Conservation (phyloP, 2,113 vertebrate species). For the Chiloscyllium plagiosum region DNA sequence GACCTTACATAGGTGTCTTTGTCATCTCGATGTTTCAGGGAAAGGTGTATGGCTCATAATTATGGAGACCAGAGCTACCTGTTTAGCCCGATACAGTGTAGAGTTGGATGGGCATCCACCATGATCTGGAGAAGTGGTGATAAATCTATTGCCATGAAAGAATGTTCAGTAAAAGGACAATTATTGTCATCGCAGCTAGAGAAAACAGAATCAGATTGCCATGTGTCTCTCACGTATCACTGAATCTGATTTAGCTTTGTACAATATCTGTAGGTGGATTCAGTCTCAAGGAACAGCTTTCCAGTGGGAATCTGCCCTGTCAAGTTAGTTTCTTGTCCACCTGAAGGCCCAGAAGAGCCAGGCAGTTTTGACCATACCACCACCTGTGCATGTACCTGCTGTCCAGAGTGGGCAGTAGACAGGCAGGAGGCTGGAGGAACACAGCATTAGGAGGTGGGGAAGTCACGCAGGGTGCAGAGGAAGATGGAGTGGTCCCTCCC, state of each 20-base stretch:
- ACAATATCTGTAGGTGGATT: background rate
- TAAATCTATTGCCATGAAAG: background rate
- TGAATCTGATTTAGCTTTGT: background rate
- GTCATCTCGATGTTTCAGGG: too few species aligned
- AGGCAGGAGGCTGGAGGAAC: too few species aligned
- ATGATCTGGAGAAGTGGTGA: background rate
- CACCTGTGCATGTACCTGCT: background rate
- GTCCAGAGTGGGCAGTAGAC: background rate
- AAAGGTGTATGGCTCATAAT: too few species aligned
- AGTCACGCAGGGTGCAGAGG: background rate
- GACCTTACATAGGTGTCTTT: too few species aligned
- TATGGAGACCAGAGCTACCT: too few species aligned
- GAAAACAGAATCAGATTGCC: background rate
- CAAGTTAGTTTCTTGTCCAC: background rate
- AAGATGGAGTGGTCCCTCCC: background rate
- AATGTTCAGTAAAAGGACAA: background rate
- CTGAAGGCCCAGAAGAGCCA: background rate
- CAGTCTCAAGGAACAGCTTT: background rate
- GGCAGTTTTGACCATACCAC: background rate
- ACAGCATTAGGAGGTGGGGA: too few species aligned
- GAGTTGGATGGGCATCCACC: background rate
- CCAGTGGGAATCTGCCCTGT: background rate
- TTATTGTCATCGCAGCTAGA: background rate
- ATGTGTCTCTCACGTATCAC: background rate
- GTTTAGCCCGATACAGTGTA: background rate